Conservation (phyloP, 92 coral and sea anemone species). For the Meandrina meandrites region DNA sequence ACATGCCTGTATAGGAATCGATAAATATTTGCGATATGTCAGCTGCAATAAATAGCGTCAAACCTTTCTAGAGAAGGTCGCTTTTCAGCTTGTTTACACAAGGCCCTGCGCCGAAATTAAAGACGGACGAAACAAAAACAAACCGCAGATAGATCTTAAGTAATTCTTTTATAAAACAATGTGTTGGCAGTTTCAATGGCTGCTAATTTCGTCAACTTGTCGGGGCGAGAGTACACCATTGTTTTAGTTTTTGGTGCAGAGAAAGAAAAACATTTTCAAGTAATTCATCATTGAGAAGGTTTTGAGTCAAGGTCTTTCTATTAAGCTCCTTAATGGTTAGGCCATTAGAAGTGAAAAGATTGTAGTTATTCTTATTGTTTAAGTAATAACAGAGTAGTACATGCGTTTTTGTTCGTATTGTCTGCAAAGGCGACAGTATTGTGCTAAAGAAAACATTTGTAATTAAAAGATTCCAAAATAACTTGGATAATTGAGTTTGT, state of each 20-base stretch:
- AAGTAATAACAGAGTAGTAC: neutral
- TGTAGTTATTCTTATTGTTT: neutral
- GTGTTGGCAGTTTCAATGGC: neutral
- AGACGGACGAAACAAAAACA: constrained; percentile 26
- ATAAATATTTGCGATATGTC: constrained; percentile 38
- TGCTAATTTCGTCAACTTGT: too few relatives aligned
- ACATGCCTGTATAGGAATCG: neutral
- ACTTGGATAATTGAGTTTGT: neutral
- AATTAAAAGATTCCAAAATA: neutral
- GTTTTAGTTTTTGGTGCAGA: neutral
- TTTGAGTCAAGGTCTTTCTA: neutral
- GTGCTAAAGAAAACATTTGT: neutral
- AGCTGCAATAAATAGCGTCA: neutral
- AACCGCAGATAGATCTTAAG: neutral
- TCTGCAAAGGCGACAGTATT: neutral
- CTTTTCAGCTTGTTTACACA: constrained; percentile 26
- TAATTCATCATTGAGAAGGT: neutral
- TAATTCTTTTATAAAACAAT: neutral
- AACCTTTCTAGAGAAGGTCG: constrained; percentile 7
- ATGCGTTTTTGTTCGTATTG: neutral
- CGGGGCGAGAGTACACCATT: neutral
- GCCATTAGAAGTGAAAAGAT: neutral
- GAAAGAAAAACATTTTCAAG: neutral
- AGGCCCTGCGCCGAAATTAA: neutral
- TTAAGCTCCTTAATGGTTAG: neutral